Evolutionary conservation across 2,797 vertebrate species (phyloP), one percentile per base, ranked within the genome.

Genomic region (Takifugu ocellatus): DNA sequence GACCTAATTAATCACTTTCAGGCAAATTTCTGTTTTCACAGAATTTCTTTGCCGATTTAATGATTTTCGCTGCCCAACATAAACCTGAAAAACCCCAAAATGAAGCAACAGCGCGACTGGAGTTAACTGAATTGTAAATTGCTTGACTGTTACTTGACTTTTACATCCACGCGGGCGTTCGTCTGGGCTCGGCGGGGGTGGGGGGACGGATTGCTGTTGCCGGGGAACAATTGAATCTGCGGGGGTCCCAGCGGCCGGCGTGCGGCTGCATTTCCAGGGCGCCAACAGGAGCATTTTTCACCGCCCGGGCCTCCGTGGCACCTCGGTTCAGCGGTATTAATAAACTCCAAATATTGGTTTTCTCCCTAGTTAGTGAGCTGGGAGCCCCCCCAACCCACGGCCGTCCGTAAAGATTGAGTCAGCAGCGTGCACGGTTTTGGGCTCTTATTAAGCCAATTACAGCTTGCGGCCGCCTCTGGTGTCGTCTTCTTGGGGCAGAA

Each of bases 321-420:
- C 75, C 78, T 73, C 79, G 63, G 70, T 87, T 85, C 82, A 77
- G 78, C 82, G 74, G 75, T 79, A 87, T 87, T 81, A 87, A 88
- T 82, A 70, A 60, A 80, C 72, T 84, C 72, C 79, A 86, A 89
- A 87, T 86, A 86, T 88, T 82, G 80, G 77, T 84, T 86, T 85
- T 84, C 62, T 67, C 66, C 66, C 68, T 84, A 75, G 82, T 88
- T 85, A 88, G 70, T 51, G 55, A 74, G 70, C 67, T n/a, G 62
- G 64, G 70, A 68, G 79, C 68, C 75, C 62, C 50, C 59, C 80
- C 75, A 84, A 85, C 82, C 68, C 65, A 61, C 61, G 61, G 67
- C 69, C 33, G 59, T 85, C 71, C 66, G 85, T 53, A 62, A 85
- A 72, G 74, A 86, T 68, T 66, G 54, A 74, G 73, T 67, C 58